These are phyloP conservation scores for Megaleporinus macrocephalus DNA, from an alignment of 2,113 vertebrate species.

Conservation along the genomic window DNA sequence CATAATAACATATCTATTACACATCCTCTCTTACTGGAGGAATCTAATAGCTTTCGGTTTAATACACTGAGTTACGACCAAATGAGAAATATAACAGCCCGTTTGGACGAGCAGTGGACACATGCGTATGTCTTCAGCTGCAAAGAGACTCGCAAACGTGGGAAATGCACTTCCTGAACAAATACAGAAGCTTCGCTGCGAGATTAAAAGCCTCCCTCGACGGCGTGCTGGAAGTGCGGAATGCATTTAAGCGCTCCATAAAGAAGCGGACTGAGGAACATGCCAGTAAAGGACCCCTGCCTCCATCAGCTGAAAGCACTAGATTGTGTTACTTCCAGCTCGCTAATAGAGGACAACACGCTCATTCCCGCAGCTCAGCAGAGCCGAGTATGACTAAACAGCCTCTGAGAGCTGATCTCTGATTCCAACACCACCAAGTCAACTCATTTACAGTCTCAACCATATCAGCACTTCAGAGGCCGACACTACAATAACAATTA, in stretches of 20 bases:
- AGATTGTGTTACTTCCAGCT: neutral
- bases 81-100: too few relatives aligned
- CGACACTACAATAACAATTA: too few relatives aligned
- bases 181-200: neutral
- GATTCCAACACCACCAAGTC: too few relatives aligned
- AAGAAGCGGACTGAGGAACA: slow-evolving; percentile 12
- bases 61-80: too few relatives aligned
- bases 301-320: neutral
- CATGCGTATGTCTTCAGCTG: neutral
- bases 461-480: too few relatives aligned
- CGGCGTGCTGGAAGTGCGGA: slow-evolving; percentile 19
- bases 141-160: neutral
- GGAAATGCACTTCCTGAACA: slow-evolving; percentile 27
- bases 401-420: neutral
- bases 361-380: neutral
- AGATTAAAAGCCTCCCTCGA: slow-evolving; percentile 16
- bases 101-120: neutral
- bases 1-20: too few relatives aligned
- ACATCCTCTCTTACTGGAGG: too few relatives aligned
- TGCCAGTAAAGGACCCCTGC: slow-evolving; percentile 1
- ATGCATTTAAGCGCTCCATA: slow-evolving; percentile 20
- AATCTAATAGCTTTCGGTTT: too few relatives aligned
- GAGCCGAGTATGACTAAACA: neutral
- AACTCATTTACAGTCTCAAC: too few relatives aligned
- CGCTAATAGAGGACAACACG: neutral